Evolutionary conservation across 2,888 invertebrate genomes (phyloP).

Genomic region (Caenorhabditis sp.): DNA sequence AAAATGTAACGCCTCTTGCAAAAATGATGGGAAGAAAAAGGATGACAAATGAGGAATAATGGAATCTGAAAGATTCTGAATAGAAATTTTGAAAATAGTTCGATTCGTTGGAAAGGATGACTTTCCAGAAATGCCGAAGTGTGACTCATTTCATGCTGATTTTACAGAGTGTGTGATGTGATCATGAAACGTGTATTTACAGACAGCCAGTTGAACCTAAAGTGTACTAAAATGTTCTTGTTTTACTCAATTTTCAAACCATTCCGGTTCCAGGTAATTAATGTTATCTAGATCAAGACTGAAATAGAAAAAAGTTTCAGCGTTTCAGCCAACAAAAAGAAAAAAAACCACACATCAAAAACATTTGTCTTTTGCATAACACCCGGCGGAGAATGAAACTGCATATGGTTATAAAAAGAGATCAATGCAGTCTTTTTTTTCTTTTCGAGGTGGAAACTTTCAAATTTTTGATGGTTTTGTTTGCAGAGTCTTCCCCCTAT

Average conservation of each 20-base stretch:
- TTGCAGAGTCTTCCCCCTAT: conserved; percentile 3
- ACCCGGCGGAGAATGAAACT: conserved; percentile 8
- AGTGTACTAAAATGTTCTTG: conserved; percentile 1
- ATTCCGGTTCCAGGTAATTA: not conserved
- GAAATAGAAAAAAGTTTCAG: no score
- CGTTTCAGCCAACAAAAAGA: not conserved
- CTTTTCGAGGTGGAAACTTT: not conserved
- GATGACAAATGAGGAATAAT: not conserved
- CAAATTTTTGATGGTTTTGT: conserved; percentile 36
- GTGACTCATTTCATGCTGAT: no score
- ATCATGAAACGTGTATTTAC: not conserved
- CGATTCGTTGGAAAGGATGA: no score
- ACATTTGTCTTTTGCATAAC: conserved; percentile 3
- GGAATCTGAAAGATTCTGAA: not conserved
- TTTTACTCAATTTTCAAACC: not conserved
- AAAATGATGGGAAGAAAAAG: not conserved
- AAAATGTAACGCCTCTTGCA: conserved; percentile 16
- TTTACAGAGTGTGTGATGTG: no score
- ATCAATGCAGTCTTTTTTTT: not conserved
- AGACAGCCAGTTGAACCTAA: not conserved
- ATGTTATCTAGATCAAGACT: not conserved
- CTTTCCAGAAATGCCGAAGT: not conserved
- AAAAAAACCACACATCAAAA: not conserved
- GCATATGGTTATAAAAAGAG: conserved; percentile 17
- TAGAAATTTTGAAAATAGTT: not conserved